phyloP scores from a whole-genome alignment of 2,888 invertebrate genomes.

The Meghimatium bilineatum region DNA sequence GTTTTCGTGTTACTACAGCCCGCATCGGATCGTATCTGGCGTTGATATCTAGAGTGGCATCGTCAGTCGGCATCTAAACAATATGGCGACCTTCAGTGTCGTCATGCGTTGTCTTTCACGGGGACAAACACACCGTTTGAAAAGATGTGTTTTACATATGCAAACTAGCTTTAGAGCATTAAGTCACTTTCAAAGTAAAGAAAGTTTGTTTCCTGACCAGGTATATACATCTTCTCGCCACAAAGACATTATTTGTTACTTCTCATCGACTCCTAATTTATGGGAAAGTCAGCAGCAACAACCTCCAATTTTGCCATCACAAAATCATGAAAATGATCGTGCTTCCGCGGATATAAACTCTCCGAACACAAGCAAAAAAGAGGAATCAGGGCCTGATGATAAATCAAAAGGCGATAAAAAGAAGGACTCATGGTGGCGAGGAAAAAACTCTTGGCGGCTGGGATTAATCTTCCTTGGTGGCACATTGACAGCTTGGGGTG shows the following conservation, averaged over 20 bases:
- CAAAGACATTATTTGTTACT: constrained; percentile 10
- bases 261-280: constrained; percentile 16
- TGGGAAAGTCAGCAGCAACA: not conserved
- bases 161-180: not conserved
- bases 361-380: not conserved
- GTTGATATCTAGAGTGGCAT: not conserved
- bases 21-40: too few species aligned
- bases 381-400: constrained; percentile 8
- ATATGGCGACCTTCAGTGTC: constrained; percentile 51
- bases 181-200: constrained; percentile 9
- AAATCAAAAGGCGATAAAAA: constrained; percentile 30
- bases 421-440: constrained; percentile 62
- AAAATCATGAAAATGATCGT: not conserved
- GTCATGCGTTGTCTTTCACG: constrained; percentile 48
- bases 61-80: constrained; percentile 27
- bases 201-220: not conserved
- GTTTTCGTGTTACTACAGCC: too few species aligned
- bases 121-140: constrained; percentile 29
- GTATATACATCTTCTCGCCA: constrained; percentile 6
- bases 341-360: not conserved
- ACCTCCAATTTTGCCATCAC: not conserved
- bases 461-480: constrained; percentile 63
- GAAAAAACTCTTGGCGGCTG: constrained; percentile 71
- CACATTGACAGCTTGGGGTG: constrained; percentile 54
- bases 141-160: constrained; percentile 6